Percentiles rank a stretch among this genome's conserved stretches.
These are phyloP conservation scores for Holothuria scabra DNA, from an alignment of 53 echinoderm and acorn worm genomes.

Conservation along the genomic window DNA sequence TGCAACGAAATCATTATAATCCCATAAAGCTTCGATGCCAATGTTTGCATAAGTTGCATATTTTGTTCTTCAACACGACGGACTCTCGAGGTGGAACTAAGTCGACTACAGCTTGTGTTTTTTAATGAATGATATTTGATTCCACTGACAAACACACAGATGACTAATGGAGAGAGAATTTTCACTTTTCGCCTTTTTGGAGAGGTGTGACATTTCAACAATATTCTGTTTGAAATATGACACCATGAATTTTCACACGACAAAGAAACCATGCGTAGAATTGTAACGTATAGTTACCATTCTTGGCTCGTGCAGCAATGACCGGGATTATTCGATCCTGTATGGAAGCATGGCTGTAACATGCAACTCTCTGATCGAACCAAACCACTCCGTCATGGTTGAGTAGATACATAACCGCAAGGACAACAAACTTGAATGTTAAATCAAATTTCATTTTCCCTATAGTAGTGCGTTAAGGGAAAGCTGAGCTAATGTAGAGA, in stretches of 20 bases:
- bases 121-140: constrained; percentile 43
- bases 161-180: constrained; percentile 36
- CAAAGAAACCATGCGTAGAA: constrained; percentile 12
- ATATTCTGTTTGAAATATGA: constrained; percentile 11
- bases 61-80: neutral
- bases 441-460: constrained; percentile 27
- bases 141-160: constrained; percentile 24
- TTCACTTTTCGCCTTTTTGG: constrained; percentile 24
- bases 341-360: constrained; percentile 7
- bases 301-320: neutral
- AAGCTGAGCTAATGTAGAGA: no score
- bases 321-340: neutral
- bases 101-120: neutral
- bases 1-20: constrained; percentile 6
- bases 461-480: no score
- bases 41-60: constrained; percentile 24
- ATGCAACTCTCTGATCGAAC: neutral
- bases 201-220: constrained; percentile 32
- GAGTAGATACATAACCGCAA: constrained; percentile 34
- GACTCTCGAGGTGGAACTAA: no score
- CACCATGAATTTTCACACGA: neutral
- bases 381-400: constrained; percentile 19
- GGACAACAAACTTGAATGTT: constrained; percentile 43
- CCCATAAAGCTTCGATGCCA: neutral
- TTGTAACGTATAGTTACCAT: neutral